A percentile compares a stretch with the other conserved stretches of the same genome.
phyloP scores from a whole-genome alignment of 2,113 vertebrate genomes.

The Rhizomys pruinosus region DNA sequence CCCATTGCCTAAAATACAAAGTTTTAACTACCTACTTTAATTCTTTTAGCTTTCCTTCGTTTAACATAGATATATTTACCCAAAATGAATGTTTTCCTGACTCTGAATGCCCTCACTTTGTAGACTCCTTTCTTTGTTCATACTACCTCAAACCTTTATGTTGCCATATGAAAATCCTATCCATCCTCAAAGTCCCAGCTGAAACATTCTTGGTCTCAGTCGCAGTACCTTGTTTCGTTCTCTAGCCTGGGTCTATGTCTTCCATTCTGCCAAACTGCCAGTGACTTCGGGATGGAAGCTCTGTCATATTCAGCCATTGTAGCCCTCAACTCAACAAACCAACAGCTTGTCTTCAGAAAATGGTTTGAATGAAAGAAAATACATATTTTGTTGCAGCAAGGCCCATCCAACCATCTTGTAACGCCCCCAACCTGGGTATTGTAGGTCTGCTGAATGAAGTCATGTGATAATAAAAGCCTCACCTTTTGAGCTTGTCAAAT shows the following conservation, averaged over 20 bases:
- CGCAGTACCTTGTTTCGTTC: background rate
- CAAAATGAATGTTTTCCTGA: background rate
- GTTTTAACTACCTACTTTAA: background rate
- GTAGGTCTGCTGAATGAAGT: background rate
- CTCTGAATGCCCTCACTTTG: background rate
- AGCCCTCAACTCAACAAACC: background rate
- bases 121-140: background rate
- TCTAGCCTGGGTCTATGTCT: background rate
- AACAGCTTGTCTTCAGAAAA: background rate
- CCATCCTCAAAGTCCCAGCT: background rate
- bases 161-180: background rate
- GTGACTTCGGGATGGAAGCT: background rate
- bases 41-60: background rate
- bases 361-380: background rate
- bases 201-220: background rate
- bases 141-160: background rate
- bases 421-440: background rate
- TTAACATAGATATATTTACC: background rate
- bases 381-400: background rate
- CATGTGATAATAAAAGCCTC: background rate
- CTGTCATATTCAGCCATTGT: accelerated
- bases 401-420: background rate
- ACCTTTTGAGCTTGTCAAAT: background rate
- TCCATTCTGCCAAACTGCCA: background rate
- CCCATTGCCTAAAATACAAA: background rate